Conservation (phyloP, 2,797 vertebrate species). For the Botia kubotai region DNA sequence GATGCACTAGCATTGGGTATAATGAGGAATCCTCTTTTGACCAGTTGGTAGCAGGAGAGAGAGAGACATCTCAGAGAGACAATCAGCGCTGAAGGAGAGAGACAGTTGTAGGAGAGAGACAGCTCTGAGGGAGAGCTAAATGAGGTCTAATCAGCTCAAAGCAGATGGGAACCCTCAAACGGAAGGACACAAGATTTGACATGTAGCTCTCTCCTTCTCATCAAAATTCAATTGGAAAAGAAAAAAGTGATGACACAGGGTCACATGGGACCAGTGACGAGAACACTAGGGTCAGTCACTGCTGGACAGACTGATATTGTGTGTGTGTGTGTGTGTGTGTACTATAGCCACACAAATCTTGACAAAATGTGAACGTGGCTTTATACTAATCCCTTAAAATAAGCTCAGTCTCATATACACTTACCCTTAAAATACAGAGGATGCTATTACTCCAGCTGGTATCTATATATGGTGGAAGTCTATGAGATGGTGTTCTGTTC, state of each 20-base stretch:
- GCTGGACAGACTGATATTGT: slow-evolving; percentile 11
- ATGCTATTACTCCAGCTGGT: not conserved
- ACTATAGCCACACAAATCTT: not conserved
- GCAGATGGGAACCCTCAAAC: slow-evolving; percentile 51
- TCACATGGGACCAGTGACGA: slow-evolving; percentile 59
- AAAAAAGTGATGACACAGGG: slow-evolving; percentile 77
- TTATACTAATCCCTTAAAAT: slow-evolving; percentile 6
- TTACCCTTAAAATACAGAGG: not conserved
- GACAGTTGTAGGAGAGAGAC: not conserved
- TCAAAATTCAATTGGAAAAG: slow-evolving; percentile 75
- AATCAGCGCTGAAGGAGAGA: slow-evolving; percentile 9
- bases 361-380: slow-evolving; percentile 15
- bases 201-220: slow-evolving; percentile 63
- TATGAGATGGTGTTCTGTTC: too few species aligned
- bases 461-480: not conserved
- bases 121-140: slow-evolving; percentile 36
- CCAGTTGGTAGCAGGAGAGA: slow-evolving; percentile 36
- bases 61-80: slow-evolving; percentile 9
- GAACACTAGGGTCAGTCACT: slow-evolving; percentile 10
- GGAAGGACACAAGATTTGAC: slow-evolving; percentile 39
- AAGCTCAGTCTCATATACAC: not conserved
- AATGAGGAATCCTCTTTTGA: slow-evolving; percentile 57
- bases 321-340: not conserved
- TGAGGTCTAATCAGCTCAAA: slow-evolving; percentile 61
- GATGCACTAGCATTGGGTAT: slow-evolving; percentile 39